Base-by-base conservation (phyloP, 1,140 invertebrate species). In the Euwallacea similis region DNA sequence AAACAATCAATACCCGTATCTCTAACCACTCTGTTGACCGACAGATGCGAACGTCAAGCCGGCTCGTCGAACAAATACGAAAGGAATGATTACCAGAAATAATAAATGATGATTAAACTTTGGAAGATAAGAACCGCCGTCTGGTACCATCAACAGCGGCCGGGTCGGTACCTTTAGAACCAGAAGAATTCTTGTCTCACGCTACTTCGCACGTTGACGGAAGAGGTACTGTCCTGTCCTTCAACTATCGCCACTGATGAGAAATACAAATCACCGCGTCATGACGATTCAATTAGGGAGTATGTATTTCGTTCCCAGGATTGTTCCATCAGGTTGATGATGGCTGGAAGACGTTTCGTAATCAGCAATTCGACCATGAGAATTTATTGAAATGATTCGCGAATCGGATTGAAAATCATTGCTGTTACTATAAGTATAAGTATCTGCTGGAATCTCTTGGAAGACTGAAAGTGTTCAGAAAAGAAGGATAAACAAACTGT, bases 81-180 rank as follows among this genome's bases (percentile, higher is more conserved):
- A 65, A 61, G 55, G 56, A 63, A 54, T 66, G 69, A 71, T 71
- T 71, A 58, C 61, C 62, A 64, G 69, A 71, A 71, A 71, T 71
- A 71, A 71, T 65, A 66, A 71, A 71, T 71, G 69, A 71, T 71
- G 69, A 65, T 71, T 66, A 58, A 65, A 71, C 61, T 58, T 61
- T 66, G 9, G 69, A 56, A 71, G 69, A 71, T 71, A 71, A 71
- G 69, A 69, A 69, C 66, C 53, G 60, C 41, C 16, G 62, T 54
- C 47, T 64, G 62, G 46, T 62, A 46, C 62, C 16, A 44, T 43
- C 11, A n/a, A 15, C 11, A 7, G 42, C 13, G 62, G 55, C 53
- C 11, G 42, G 7, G 68, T 44, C 69, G 69, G 69, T 65, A 58
- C 69, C 62, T 71, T 71, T 71, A 41, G 69, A 60, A 58, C 69